Evolutionary conservation across 2,888 invertebrate species (phyloP), one percentile per base, ranked within the genome.

Genomic region (Clepsis dumicolana): DNA sequence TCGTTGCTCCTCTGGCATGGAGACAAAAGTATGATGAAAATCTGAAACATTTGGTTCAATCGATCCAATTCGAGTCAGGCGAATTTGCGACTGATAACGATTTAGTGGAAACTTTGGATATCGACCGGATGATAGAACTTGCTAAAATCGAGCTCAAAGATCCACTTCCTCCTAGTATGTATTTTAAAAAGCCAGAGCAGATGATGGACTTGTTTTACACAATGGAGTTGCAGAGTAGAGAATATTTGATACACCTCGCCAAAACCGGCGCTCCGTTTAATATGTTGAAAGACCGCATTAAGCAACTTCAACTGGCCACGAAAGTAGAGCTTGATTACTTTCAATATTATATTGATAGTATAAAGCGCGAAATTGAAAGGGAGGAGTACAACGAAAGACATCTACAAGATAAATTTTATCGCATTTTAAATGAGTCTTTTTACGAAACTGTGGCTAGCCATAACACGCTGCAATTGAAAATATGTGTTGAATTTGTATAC

Each of bases 191-290:
- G 1, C 90, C 93, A 8, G 80, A 83, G 52, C 84, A 93, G 77
- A 92, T 92, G 86, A 80, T 91, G 38, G 85, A 89, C 76, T 75
- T 92, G 71, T 93, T 93, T 73, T 84, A 90, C 53, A 84, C 85
- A 12, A 91, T 93, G 91, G 93, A 93, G 75, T 77, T 93, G 72
- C 93, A 93, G 75, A 93, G 93, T 73, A 84, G 93, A 74, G 92
- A 93, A 79, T 93, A 93, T 79, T 80, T 93, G 66, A 87, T 78
- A 68, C 86, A 93, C 70, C 82, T 90, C 32, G 81, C 93, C 1
- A 91, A 88, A 77, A 92, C 90, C 2, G 88, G 85, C 73, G 84
- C 72, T 12, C 91, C 91, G 8, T 86, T 79, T 72, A 81, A 85
- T 54, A 67, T 84, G 59, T 77, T 93, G 70, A 81, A 81, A 72